phyloP scores from a whole-genome alignment of 2,113 vertebrate species.

The Sorex fumeus region DNA sequence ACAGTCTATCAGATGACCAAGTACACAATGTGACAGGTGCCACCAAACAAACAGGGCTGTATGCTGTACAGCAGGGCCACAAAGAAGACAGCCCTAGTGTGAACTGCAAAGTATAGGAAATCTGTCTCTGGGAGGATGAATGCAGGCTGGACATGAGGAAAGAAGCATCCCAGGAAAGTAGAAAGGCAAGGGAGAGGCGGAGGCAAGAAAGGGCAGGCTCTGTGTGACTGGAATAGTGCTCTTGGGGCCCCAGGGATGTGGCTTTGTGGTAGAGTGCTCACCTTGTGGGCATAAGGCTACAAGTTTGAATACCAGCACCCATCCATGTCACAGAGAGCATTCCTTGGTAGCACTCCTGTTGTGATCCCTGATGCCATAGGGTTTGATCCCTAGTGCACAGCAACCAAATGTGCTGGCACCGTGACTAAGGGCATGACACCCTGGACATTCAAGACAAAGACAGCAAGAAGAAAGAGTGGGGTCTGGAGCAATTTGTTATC shows the following conservation, averaged over 20 bases:
- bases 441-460: too few species aligned
- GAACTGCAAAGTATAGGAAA: not conserved
- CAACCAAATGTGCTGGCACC: too few species aligned
- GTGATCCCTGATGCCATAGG: too few species aligned
- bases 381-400: too few species aligned
- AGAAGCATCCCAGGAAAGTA: not conserved
- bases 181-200: not conserved
- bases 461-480: too few species aligned
- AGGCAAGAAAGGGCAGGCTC: not conserved
- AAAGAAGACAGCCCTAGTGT: not conserved
- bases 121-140: conserved; percentile 8
- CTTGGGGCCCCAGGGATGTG: not conserved
- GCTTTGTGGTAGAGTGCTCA: too few species aligned
- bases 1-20: not conserved
- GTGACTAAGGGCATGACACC: too few species aligned
- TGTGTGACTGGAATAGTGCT: not conserved
- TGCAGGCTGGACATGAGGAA: not conserved
- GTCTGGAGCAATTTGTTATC: not conserved
- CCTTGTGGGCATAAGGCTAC: too few species aligned
- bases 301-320: too few species aligned
- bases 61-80: not conserved
- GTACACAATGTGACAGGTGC: not conserved
- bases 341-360: too few species aligned
- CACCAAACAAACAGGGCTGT: not conserved
- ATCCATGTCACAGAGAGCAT: too few species aligned